phyloP scores from a whole-genome alignment of 2,797 vertebrate genomes.

The Coregonus ussuriensis region DNA sequence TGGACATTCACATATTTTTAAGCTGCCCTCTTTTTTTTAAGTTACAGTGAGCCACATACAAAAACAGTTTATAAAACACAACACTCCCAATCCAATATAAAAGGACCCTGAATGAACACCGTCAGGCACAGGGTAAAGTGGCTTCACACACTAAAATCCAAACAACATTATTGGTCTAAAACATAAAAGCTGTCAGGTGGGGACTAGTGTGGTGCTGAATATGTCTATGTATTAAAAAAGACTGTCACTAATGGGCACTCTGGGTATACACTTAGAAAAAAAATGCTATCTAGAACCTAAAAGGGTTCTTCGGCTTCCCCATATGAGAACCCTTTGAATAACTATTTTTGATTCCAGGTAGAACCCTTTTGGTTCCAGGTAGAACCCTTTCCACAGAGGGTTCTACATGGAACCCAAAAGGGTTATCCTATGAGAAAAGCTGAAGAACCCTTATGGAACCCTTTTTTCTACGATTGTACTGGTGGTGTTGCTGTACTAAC shows the following conservation, averaged over 20 bases:
- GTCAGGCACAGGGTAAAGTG: background rate
- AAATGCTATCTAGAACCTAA: no score
- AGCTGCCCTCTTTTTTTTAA: background rate
- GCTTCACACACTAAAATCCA: background rate
- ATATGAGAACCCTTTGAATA: no score
- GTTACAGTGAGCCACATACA: background rate
- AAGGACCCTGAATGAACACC: background rate
- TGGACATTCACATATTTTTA: background rate
- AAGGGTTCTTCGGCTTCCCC: no score
- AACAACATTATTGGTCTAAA: background rate
- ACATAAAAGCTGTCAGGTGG: background rate
- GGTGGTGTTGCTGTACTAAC: background rate
- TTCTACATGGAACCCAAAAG: no score
- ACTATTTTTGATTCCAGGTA: no score
- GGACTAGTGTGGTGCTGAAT: background rate
- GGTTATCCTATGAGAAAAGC: no score
- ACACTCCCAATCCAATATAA: constrained; percentile 4
- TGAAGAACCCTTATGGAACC: no score
- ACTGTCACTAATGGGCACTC: background rate
- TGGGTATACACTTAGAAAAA: no score
- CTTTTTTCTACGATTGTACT: background rate
- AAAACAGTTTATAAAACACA: constrained; percentile 4
- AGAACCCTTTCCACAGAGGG: no score
- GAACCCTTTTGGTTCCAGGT: no score
- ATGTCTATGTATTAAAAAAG: background rate